Base-by-base conservation (phyloP, 1,140 invertebrate species). In the Ostrea edulis region DNA sequence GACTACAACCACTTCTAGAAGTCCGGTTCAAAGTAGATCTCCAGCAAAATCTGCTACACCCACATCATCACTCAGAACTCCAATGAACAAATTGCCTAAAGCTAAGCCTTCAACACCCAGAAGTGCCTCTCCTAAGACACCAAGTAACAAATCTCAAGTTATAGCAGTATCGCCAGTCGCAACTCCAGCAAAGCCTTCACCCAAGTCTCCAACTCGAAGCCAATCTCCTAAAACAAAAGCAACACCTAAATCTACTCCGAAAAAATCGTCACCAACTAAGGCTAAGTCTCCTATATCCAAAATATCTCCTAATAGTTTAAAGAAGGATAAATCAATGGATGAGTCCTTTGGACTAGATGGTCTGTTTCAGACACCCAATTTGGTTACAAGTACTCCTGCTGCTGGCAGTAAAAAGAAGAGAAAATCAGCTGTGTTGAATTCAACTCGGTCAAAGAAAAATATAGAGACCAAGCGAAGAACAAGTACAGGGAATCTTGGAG, bases 281-380 rank as follows among this genome's bases (percentile, higher is more conserved):
- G n/a, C 25, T 11, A 68, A 35, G 68, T 77, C 22, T 14, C 25
- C 68, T 4, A 35, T 25, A 14, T 25, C 68, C 0, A 77, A 77
- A 29, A 35, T 12, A 35, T 77, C 68, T 29, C 68, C 68, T 29
- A 77, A 77, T 14, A 77, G 68, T 77, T 14, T 11, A 9, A 77
- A 77, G 68, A 77, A 77, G 68, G 9, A 25, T 77, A 25, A 22
- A 77, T 77, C 68, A 22, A 29, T 77, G 29, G 68, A 77, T 77
- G 68, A 91, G 89, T 89, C 89, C 84, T 68, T 86, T 84, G 91
- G 90, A 77, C 52, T 92, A 14, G 85, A 68, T 25, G 86, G 88
- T 77, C 58, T 92, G 58, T 84, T 92, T 84, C 88, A 89, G 20
- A 91, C 92, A 22, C 92, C 91, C 11, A 90, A 86, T 62, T 51